Conservation (phyloP, 2,888 invertebrate species). For the Epicampocera succincta region DNA sequence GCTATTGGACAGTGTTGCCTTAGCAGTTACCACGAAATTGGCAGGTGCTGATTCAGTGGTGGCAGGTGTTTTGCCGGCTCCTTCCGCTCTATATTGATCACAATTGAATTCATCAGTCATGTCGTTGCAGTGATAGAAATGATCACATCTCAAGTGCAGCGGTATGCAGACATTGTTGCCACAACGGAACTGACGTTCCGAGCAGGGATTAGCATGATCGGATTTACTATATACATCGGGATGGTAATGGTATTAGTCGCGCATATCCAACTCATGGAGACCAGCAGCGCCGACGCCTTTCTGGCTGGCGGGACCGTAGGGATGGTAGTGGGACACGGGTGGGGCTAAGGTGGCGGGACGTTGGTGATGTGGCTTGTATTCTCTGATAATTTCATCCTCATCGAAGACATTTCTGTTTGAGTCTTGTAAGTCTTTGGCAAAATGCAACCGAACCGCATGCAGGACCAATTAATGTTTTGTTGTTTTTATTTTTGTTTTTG, state of each 20-base stretch:
- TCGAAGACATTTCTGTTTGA: conserved; percentile 72
- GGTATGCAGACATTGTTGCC: conserved; percentile 84
- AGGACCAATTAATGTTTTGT: conserved; percentile 35
- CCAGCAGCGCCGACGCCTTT: not conserved
- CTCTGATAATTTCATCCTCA: conserved; percentile 74
- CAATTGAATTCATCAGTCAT: conserved; percentile 84
- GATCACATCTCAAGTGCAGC: conserved; percentile 83
- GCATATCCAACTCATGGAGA: conserved; percentile 70
- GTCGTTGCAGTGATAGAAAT: conserved; percentile 84
- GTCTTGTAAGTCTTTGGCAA: conserved; percentile 58
- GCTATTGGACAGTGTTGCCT: not conserved
- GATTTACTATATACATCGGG: conserved; percentile 73
- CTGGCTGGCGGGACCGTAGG: conserved; percentile 7
- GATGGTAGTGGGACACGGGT: not conserved
- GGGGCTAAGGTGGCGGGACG: conserved; percentile 57
- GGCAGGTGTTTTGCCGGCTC: conserved; percentile 4
- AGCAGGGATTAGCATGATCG: conserved; percentile 80
- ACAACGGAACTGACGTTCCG: conserved; percentile 84
- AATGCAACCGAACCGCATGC: conserved; percentile 62
- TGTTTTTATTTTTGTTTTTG: not conserved
- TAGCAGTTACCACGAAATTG: conserved; percentile 68
- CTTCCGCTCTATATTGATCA: conserved; percentile 71
- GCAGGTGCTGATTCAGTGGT: conserved; percentile 68
- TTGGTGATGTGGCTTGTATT: conserved; percentile 71
- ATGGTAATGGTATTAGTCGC: conserved; percentile 73